phyloP scores from a whole-genome alignment of 2,113 vertebrate genomes.

The Pogonocichla stellata region DNA sequence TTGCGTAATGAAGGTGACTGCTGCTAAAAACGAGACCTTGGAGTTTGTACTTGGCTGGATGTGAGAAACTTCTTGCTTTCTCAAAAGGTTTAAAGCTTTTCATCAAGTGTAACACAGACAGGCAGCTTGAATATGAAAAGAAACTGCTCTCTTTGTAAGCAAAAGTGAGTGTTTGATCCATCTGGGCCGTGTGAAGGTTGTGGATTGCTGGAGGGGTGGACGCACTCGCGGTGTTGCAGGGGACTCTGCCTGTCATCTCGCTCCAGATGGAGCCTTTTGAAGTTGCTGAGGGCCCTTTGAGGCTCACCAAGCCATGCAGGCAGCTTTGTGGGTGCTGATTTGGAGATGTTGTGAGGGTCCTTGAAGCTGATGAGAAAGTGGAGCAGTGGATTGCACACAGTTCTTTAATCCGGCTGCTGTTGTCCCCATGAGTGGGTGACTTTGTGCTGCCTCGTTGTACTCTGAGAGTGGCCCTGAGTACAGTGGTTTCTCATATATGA shows the following conservation, averaged over 20 bases:
- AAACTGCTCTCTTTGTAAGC: background rate
- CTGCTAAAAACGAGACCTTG: background rate
- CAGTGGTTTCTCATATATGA: background rate
- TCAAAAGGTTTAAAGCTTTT: background rate
- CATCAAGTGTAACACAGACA: background rate
- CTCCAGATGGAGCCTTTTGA: background rate
- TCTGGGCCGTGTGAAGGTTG: background rate
- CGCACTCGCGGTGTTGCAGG: rapidly evolving
- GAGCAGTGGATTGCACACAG: rapidly evolving
- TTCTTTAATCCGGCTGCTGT: background rate
- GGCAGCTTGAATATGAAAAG: background rate
- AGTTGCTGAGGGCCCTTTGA: background rate
- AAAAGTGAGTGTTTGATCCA: background rate
- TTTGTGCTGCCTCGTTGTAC: background rate
- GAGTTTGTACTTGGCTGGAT: background rate
- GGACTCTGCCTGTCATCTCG: background rate
- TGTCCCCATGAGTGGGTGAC: background rate
- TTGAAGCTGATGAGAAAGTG: conserved; percentile 13
- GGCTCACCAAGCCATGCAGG: background rate
- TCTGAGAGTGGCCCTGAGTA: background rate
- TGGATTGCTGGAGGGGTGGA: background rate
- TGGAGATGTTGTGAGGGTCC: background rate
- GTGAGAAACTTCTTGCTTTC: background rate
- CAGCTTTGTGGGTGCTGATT: background rate
- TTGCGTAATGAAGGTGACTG: background rate